Evolutionary conservation across 2,113 vertebrate species (phyloP), one percentile per base, ranked within the genome.

Genomic region (Anser brachyrhynchus): DNA sequence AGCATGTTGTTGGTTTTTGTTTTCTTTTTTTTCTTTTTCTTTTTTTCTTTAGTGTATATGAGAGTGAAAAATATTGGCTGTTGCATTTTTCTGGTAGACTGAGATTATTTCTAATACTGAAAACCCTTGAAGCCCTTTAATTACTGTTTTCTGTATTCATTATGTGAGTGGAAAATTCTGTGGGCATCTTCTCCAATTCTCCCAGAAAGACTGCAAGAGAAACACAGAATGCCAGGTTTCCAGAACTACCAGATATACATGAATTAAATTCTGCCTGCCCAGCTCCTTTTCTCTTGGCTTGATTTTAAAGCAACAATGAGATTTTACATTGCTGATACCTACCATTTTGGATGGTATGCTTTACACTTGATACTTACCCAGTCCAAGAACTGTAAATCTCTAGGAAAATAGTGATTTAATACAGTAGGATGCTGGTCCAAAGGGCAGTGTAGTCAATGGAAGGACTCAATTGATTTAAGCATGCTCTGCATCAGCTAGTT

Each of bases 131-230:
- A 89, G 73, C 67, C 21, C 46, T 75, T 84, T 93, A 94, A 69
- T 88, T 96, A 96, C 74, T 89, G 37, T 75, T 83, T 88, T 82
- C 62, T 89, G 8, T 78, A 71, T 93, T 92, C 84, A 89, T 94
- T 93, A 80, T 35, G 7, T 57, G 67, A 81, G 67, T 95, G 70
- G 80, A 91, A 90, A 59, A 29, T 75, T 84, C n/a, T 85, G 54
- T 88, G 84, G 57, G 37, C 71, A 81, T 43, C 29, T 84, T 54
- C 65, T 95, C 35, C 51, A 54, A 33, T 90, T 89, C 46, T 91
- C 21, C 43, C 46, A 75, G 52, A 82, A 93, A 96, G 59, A 67
- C 3, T 89, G 51, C 49, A 66, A 58, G 43, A 78, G 49, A 70
- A 87, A 44, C 23, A 33, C n/a, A 16, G 77, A 90, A 72, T 72